Evolutionary conservation across 2,888 invertebrate genomes (phyloP), one percentile per base, ranked within the genome.

Genomic region (Heliconius ethilla): DNA sequence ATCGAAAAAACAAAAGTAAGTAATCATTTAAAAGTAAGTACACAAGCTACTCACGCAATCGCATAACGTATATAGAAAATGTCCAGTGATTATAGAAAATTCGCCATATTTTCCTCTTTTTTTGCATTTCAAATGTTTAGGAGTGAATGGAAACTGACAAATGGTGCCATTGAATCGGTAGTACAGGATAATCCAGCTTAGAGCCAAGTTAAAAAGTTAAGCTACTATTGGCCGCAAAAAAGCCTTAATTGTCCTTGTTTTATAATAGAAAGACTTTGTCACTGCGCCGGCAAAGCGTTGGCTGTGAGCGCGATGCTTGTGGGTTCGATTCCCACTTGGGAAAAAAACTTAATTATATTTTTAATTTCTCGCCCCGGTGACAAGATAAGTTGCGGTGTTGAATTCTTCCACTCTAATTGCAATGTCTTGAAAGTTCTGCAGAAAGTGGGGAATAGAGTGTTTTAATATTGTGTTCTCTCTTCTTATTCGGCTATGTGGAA

Each of bases 131-230:
- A 59, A 59, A 72, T 59, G 59, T 59, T 59, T 72, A 7, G 33
- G 59, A 25, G 33, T 72, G 72, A 59, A 72, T 72, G 37, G 59
- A 59, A 59, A 72, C 55, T 59, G 33, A 59, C 33, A 37, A 72
- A 72, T n/a, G 59, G n/a, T 33, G 33, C 51, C 37, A 72, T 72
- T 59, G 59, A 59, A 72, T 69, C 40, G 69, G 45, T 72, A 33
- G 55, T 72, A 72, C 72, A 33, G 72, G 59, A 72, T 72, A 15
- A 72, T 72, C 72, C 72, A 33, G 72, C 72, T 72, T 59, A 59
- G n/a, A 33, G 59, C 59, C 2, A 29, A 72, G n/a, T 2, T 72
- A 59, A 72, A 72, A 37, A 72, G 55, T 33, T 55, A 55, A 70
- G 33, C 70, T 55, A 70, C 37, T 37, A 67, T 66, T 29, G 66